These are phyloP conservation scores for Mermis nigrescens DNA, from an alignment of 2,888 invertebrate genomes.

Conservation along the genomic window DNA sequence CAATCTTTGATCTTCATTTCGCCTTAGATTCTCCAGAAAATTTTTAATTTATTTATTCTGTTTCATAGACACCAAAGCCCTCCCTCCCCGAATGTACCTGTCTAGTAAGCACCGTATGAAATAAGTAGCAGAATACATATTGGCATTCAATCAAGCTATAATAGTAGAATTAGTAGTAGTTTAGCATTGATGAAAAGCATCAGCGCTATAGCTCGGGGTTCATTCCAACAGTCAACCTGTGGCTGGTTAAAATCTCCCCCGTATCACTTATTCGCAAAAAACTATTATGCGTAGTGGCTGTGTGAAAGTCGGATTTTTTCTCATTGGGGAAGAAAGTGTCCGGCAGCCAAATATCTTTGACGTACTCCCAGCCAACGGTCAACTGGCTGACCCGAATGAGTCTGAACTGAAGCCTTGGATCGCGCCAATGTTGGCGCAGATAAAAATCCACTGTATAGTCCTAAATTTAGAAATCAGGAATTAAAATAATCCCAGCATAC, in stretches of 20 bases:
- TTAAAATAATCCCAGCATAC: neutral
- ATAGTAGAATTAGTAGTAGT: too few relatives aligned
- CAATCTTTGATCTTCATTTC: too few relatives aligned
- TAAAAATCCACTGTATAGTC: constrained; percentile 96
- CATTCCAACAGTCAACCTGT: neutral
- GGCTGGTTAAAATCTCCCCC: constrained; percentile 37
- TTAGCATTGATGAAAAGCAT: too few relatives aligned
- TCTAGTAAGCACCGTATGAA: too few relatives aligned
- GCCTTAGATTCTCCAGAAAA: too few relatives aligned
- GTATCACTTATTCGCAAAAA: constrained; percentile 87
- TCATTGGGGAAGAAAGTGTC: constrained; percentile 99
- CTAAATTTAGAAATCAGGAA: constrained; percentile 37
- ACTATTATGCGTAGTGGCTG: constrained; percentile 97
- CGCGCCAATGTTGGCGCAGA: constrained; percentile 97
- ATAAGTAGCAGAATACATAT: too few relatives aligned
- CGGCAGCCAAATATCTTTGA: constrained; percentile 64
- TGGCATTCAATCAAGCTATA: too few relatives aligned
- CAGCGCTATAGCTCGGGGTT: too few relatives aligned
- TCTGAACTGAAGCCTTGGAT: constrained; percentile 77
- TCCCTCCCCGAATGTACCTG: too few relatives aligned
- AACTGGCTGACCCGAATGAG: constrained; percentile 33
- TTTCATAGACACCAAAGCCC: too few relatives aligned
- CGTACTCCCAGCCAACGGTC: constrained; percentile 2
- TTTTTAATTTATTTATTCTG: too few relatives aligned
- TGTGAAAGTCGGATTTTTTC: constrained; percentile 98